phyloP scores from a whole-genome alignment of 2,113 vertebrate species.

The Sarotherodon lohbergeri region DNA sequence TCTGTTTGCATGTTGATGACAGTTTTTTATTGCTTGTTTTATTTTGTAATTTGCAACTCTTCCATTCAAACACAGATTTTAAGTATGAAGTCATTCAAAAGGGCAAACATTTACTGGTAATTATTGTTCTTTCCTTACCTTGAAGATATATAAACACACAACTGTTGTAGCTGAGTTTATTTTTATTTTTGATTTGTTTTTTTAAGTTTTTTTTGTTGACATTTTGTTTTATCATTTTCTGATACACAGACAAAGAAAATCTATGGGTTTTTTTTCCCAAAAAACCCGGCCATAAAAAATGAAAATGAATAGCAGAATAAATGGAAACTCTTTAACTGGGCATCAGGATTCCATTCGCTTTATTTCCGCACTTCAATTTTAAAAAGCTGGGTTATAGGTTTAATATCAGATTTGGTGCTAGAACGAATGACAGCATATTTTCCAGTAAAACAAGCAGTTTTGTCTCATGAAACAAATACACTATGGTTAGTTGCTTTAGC shows the following conservation, averaged over 20 bases:
- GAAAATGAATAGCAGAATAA: background rate
- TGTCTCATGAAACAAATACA: background rate
- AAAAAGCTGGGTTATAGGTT: background rate
- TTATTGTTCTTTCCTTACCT: background rate
- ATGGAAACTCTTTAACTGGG: background rate
- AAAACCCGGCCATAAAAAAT: background rate
- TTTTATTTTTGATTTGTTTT: background rate
- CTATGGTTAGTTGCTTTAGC: background rate
- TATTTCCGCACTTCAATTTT: background rate
- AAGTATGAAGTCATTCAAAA: background rate
- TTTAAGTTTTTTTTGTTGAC: background rate
- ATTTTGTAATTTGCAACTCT: background rate
- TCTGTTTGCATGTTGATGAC: background rate
- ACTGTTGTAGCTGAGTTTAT: background rate
- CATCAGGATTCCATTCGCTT: background rate
- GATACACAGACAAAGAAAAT: background rate
- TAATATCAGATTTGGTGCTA: background rate
- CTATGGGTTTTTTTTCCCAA: accelerated
- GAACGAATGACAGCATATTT: background rate
- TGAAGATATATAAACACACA: background rate
- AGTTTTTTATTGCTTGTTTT: background rate
- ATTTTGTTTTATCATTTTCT: background rate
- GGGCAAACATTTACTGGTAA: background rate
- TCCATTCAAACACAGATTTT: background rate
- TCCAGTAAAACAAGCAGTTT: background rate